These are phyloP conservation scores for Escarpia spicata DNA, from an alignment of 2,888 invertebrate genomes.

Conservation along the genomic window DNA sequence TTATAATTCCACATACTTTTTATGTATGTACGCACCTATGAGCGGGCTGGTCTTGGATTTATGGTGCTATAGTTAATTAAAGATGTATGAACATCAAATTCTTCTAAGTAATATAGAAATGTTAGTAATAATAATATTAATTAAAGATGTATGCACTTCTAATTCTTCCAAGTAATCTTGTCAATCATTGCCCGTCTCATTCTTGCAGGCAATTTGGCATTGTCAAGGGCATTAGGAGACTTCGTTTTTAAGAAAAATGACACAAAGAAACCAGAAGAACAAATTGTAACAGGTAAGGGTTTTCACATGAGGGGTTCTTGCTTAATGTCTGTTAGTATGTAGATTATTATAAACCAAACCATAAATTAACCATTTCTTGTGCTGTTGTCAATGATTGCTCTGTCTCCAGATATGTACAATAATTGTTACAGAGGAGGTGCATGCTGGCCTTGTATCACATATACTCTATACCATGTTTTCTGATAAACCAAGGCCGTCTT, in stretches of 20 bases:
- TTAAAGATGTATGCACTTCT: background rate
- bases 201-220: constrained; percentile 78
- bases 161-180: background rate
- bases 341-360: background rate
- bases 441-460: too few relatives aligned
- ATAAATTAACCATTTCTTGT: too few relatives aligned
- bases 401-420: too few relatives aligned
- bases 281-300: constrained; percentile 89
- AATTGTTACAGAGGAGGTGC: too few relatives aligned
- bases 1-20: too few relatives aligned
- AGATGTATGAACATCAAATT: background rate
- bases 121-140: too few relatives aligned
- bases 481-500: too few relatives aligned
- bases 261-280: constrained; percentile 86
- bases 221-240: constrained; percentile 96
- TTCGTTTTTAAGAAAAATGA: constrained; percentile 95
- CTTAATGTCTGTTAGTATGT: background rate
- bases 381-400: too few relatives aligned
- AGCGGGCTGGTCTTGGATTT: too few relatives aligned
- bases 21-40: too few relatives aligned
- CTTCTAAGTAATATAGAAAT: too few relatives aligned
- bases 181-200: background rate
- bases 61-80: background rate
- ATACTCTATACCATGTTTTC: too few relatives aligned
- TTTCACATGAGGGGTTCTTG: background rate